Evolutionary conservation across 2,113 vertebrate species (phyloP).

Genomic region (Crotalus horridus): DNA sequence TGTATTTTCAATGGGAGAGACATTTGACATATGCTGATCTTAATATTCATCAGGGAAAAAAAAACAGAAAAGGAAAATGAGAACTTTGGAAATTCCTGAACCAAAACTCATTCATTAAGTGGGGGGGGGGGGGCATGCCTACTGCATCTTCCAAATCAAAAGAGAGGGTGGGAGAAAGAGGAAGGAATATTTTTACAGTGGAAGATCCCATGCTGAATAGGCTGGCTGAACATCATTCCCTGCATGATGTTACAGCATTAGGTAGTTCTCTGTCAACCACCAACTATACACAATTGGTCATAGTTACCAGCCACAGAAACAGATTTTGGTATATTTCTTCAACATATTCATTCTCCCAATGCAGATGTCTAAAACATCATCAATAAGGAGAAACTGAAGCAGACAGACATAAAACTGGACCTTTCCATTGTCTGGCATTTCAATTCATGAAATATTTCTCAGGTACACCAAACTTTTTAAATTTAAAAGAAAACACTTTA

Average conservation of each 20-base stretch:
- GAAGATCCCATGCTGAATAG: not conserved
- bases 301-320: not conserved
- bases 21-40: not conserved
- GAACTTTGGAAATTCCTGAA: not conserved
- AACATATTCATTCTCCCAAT: not conserved
- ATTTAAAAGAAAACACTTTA: not conserved
- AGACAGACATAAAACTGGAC: not conserved
- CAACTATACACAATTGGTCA: not conserved
- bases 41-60: not conserved
- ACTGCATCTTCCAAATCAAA: not conserved
- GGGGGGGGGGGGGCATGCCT: too few species aligned
- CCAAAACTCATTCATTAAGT: not conserved
- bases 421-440: not conserved
- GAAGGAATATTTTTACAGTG: not conserved
- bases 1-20: slow-evolving; percentile 16
- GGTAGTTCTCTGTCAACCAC: not conserved
- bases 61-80: not conserved
- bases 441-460: not conserved
- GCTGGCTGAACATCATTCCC: not conserved
- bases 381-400: not conserved
- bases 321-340: not conserved
- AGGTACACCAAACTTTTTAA: not conserved
- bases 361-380: not conserved
- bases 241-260: not conserved
- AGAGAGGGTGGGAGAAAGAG: not conserved